Evolutionary conservation across 2,797 vertebrate genomes (phyloP).

Genomic region (Coranthus polyacanthus): DNA sequence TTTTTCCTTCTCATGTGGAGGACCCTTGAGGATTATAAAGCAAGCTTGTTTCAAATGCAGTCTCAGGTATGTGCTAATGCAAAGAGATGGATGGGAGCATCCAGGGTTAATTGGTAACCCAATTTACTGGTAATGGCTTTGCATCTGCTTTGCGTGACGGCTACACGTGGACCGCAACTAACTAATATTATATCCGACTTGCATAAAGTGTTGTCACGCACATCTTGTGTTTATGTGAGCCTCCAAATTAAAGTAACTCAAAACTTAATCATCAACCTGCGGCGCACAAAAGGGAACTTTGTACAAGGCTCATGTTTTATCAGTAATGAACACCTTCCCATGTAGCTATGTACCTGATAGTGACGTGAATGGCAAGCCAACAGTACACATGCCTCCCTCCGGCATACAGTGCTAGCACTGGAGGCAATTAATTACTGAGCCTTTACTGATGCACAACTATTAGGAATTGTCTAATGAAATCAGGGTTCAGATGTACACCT

Average conservation of each 20-base stretch:
- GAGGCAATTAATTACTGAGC: conserved; percentile 61
- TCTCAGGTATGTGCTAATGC: conserved; percentile 32
- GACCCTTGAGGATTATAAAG: conserved; percentile 33
- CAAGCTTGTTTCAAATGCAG: conserved; percentile 18
- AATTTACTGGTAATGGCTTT: conserved; percentile 40
- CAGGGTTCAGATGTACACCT: conserved; percentile 40
- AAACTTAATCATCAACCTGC: conserved; percentile 32
- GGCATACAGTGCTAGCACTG: conserved; percentile 25
- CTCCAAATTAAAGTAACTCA: conserved; percentile 10
- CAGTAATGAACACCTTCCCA: conserved; percentile 47
- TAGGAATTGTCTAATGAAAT: conserved; percentile 44
- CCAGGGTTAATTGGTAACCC: conserved; percentile 39
- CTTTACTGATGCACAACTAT: conserved; percentile 35
- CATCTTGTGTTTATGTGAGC: conserved; percentile 4
- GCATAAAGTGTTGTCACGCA: conserved; percentile 14
- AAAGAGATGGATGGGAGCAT: conserved; percentile 52
- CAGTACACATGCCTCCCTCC: conserved; percentile 31
- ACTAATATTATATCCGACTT: conserved; percentile 20
- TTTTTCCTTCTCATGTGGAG: conserved; percentile 17
- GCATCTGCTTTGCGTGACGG: conserved; percentile 8
- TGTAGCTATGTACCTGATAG: conserved; percentile 34
- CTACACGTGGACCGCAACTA: conserved; percentile 13
- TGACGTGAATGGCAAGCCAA: conserved; percentile 32
- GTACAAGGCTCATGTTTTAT: conserved; percentile 31
- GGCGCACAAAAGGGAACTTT: background rate